Conservation (phyloP, 2,797 vertebrate species). For the Lates japonicus region DNA sequence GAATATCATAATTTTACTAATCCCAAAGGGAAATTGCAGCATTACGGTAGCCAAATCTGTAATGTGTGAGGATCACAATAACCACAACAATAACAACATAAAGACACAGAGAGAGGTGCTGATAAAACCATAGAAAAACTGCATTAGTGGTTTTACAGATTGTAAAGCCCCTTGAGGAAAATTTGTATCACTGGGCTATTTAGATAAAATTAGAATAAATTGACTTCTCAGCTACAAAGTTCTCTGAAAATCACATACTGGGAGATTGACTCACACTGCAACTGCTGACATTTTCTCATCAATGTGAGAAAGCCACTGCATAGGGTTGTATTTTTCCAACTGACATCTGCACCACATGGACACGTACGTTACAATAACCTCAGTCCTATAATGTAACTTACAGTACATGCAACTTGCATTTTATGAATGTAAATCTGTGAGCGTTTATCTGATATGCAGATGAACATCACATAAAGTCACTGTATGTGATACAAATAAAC, state of each 20-base stretch:
- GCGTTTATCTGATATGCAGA: background rate
- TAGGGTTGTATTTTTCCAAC: background rate
- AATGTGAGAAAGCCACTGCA: background rate
- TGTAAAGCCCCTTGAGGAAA: too few relatives aligned
- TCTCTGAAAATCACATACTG: background rate
- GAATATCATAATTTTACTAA: too few relatives aligned
- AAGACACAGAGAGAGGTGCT: too few relatives aligned
- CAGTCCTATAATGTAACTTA: background rate
- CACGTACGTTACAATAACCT: background rate
- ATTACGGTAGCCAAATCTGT: too few relatives aligned
- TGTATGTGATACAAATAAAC: background rate
- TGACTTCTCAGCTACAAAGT: background rate
- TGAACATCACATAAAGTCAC: background rate
- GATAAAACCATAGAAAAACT: too few relatives aligned
- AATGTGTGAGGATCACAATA: too few relatives aligned
- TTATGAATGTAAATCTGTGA: background rate
- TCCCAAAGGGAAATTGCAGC: too few relatives aligned
- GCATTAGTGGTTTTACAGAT: too few relatives aligned
- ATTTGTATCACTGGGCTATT: background rate
- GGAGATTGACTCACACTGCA: background rate
- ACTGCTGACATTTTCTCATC: background rate
- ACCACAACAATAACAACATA: too few relatives aligned
- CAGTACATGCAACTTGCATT: background rate
- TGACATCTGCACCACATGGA: background rate
- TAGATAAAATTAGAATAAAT: background rate